Evolutionary conservation across 2,888 invertebrate species (phyloP), one percentile per base, ranked within the genome.

Genomic region (Mechanitis messenoides): DNA sequence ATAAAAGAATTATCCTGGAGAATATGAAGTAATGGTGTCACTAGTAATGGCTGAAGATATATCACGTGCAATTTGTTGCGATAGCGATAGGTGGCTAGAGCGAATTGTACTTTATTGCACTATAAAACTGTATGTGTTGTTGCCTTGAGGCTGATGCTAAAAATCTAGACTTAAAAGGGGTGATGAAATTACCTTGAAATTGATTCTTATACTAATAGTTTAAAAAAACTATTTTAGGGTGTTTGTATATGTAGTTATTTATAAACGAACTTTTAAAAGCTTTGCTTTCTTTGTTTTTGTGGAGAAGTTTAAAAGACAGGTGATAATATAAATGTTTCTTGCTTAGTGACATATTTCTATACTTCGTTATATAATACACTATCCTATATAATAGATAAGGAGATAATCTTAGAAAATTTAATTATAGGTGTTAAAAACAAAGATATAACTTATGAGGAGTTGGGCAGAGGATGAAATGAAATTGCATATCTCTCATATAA

Each of bases 1-100:
- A 28, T 35, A 45, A 7, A 9, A 12, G 74, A 73, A 76, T 65
- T 63, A 63, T 68, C 69, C 68, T 12, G 46, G 9, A 57, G 55
- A 46, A 33, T 31, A 9, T 9, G 46, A 33, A 45, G 28, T 33
- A 31, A 50, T 74, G 72, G 74, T 42, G 69, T 68, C 74, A 68
- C 58, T 68, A 74, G 66, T 76, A 78, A 75, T 76, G 77, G 79
- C 75, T 71, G 65, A 76, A 77, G 80, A 87, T 88, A 85, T 80
- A 86, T 87, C 86, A 84, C 83, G 76, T 77, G 84, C 87, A 87
- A 87, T 87, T 88, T 88, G 87, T 88, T 78, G 85, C 86, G 85
- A 86, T 85, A 82, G 83, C 82, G 73, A 76, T 74, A 71, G 80
- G 83, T 83, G 85, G 76, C 79, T 74, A 70, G 75, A 73, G 74